Evolutionary conservation across 30 jellyfish, hydroid and myxozoan species (phyloP), one percentile per base, ranked within the genome.

Genomic region (Cassiopea xamachana): DNA sequence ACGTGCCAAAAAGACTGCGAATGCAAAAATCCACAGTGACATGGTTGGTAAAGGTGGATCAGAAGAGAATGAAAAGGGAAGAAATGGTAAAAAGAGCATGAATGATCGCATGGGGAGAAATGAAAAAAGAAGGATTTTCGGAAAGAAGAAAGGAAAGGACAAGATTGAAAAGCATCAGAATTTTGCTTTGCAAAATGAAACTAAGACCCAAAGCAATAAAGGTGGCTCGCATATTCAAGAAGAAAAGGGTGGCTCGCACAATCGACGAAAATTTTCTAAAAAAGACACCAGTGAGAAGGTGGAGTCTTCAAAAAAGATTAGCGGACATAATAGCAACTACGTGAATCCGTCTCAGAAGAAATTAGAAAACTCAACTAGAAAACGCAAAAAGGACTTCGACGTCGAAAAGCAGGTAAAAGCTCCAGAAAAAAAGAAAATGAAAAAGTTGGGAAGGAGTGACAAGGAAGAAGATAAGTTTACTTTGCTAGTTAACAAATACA

Each of bases 381-480:
- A 75, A 43, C 46, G 84, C 45, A 45, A 18, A 84, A 60, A n/a
- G 49, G 72, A 84, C 3, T 59, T 1, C 45, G 83, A 74, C 9
- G 78, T 17, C 43, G 67, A 60, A 1, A 47, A 16, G 48, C 59
- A 27, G 8, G 7, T 19, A 58, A 77, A 75, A 19, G 46, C 88
- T 0, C 58, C 60, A 19, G 64, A 79, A 49, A 68, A n/a, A 0
- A 75, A 76, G 86, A 84, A 91, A 50, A 50, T 50, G 67, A 78
- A 71, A 80, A 85, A 70, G 70, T 60, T 60, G 69, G 69, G 70
- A 19, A 62, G 47, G n/a, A 75, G 68, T 46, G 92, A 92, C 27
- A 64, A 15, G 8, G 96, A 92, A 19, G 98, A 92, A 73, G 86
- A 74, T 1, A 83, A 85, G 27, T 92, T 92, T 75, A 79, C 74